phyloP scores from a whole-genome alignment of 2,888 invertebrate genomes.

The Drosophila neutralis region DNA sequence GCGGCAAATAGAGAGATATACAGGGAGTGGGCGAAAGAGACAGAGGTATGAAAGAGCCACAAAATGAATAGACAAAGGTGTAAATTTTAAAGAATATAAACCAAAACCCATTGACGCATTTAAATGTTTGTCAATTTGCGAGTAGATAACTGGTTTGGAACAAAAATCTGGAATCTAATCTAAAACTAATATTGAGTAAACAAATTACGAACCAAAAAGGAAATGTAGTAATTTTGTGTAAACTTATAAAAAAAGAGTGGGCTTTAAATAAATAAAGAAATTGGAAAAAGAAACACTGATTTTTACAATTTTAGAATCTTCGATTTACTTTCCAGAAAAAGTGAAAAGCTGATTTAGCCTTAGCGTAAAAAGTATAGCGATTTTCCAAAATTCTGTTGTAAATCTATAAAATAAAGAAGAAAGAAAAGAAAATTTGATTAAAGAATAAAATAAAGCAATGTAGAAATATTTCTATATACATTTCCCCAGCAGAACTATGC shows the following conservation, averaged over 20 bases:
- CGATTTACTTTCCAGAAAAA: neutral
- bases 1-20: slow-evolving; percentile 10
- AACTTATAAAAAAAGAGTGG: neutral
- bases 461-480: neutral
- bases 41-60: slow-evolving; percentile 6
- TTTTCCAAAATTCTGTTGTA: neutral
- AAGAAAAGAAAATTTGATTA: neutral
- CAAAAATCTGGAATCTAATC: slow-evolving; percentile 15
- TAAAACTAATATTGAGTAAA: neutral
- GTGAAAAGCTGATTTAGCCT: neutral
- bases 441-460: neutral
- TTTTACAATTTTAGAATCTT: neutral
- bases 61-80: slow-evolving; percentile 39
- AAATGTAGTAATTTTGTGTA: neutral
- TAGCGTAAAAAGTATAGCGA: fast-evolving
- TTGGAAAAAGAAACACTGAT: neutral
- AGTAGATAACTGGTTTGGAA: slow-evolving; percentile 13
- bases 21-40: neutral
- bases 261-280: neutral
- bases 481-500: neutral
- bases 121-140: slow-evolving; percentile 12
- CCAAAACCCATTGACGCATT: slow-evolving; percentile 4
- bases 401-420: neutral
- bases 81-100: slow-evolving; percentile 24
- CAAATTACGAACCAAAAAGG: neutral